Conservation (phyloP, 2,113 vertebrate species). For the Bubo bubo region DNA sequence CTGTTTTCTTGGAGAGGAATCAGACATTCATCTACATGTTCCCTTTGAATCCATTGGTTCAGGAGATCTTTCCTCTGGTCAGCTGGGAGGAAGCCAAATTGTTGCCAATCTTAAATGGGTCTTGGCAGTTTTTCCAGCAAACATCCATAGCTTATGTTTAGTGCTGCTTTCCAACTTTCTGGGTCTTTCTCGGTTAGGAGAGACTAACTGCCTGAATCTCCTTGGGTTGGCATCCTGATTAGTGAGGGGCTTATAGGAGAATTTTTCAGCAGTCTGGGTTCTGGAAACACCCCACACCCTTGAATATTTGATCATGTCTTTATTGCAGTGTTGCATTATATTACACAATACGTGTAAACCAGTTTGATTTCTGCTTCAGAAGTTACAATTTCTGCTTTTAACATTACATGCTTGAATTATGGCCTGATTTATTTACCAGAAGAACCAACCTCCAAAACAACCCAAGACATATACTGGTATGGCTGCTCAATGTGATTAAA, state of each 20-base stretch:
- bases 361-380: slow-evolving; percentile 22
- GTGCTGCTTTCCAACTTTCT: slow-evolving; percentile 1
- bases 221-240: not conserved
- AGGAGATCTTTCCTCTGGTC: slow-evolving; percentile 26
- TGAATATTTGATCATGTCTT: not conserved
- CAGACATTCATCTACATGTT: not conserved
- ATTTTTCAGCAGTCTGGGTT: not conserved
- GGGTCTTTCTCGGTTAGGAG: not conserved
- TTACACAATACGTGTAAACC: not conserved
- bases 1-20: not conserved
- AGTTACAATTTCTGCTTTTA: slow-evolving; percentile 5
- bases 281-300: not conserved
- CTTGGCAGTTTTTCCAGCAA: slow-evolving; percentile 19
- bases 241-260: not conserved
- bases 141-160: not conserved
- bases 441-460: not conserved
- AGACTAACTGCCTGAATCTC: not conserved
- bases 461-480: not conserved
- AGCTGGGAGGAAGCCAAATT: not conserved
- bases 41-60: slow-evolving; percentile 25
- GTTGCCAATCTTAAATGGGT: not conserved
- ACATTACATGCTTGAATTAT: not conserved
- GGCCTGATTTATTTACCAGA: slow-evolving; percentile 6
- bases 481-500: not conserved
- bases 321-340: not conserved